These are phyloP conservation scores for Rhadina sibilatrix DNA, from an alignment of 2,113 vertebrate species.

Conservation along the genomic window DNA sequence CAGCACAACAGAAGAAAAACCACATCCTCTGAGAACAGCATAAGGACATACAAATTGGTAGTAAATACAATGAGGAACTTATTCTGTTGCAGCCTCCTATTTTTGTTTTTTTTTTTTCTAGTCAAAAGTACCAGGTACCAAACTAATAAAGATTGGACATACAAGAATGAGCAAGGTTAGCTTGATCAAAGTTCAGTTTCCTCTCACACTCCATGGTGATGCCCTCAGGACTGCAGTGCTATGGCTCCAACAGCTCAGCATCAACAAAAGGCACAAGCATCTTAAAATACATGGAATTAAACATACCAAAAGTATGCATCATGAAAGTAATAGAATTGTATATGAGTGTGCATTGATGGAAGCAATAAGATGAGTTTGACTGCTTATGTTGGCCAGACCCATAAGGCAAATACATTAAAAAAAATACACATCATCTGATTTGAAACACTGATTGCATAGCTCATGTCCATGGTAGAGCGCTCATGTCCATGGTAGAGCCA, in stretches of 20 bases:
- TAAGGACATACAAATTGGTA: not conserved
- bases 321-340: not conserved
- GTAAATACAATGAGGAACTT: not conserved
- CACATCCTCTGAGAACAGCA: not conserved
- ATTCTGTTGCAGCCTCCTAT: not conserved
- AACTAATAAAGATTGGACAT: not conserved
- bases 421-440: not conserved
- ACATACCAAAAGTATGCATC: not conserved
- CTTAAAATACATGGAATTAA: not conserved
- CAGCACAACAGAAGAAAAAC: not conserved
- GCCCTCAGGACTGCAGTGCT: not conserved
- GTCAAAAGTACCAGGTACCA: not conserved
- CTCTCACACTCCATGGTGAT: not conserved
- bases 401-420: not conserved
- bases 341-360: not conserved
- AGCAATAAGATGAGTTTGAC: not conserved
- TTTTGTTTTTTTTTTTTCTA: not conserved
- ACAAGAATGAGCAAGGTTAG: not conserved
- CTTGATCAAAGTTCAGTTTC: not conserved
- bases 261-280: not conserved
- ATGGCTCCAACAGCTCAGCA: not conserved
- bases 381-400: not conserved
- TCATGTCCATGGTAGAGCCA: not conserved
- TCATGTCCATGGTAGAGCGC: not conserved
- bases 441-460: not conserved